Evolutionary conservation across 2,888 invertebrate species (phyloP).

Genomic region (Xestoiulus laeticollis): DNA sequence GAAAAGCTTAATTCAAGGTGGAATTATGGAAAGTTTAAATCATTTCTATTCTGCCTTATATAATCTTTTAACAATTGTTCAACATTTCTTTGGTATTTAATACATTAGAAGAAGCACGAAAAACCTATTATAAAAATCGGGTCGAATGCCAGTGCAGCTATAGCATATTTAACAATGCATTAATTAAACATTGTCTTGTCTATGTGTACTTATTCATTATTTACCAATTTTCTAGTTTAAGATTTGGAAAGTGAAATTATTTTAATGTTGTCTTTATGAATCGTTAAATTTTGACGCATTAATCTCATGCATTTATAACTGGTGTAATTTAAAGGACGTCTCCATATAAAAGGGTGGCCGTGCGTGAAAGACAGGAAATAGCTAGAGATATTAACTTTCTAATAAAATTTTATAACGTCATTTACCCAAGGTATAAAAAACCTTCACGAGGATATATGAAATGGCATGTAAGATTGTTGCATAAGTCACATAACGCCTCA

Average conservation of each 20-base stretch:
- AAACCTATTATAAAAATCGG: conserved; percentile 6
- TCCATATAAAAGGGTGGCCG: background rate
- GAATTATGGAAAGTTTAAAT: conserved; percentile 19
- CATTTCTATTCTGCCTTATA: background rate
- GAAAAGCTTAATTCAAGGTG: conserved; percentile 19
- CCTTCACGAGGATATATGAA: background rate
- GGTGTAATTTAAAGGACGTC: background rate
- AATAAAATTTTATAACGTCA: background rate
- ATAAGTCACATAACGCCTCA: background rate
- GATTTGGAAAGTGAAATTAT: conserved; percentile 31
- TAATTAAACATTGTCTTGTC: background rate
- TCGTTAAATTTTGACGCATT: background rate
- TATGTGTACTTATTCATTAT: background rate
- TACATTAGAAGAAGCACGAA: background rate
- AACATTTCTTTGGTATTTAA: background rate
- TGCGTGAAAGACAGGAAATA: no score
- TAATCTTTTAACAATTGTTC: background rate
- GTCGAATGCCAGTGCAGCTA: background rate
- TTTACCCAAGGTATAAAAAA: background rate
- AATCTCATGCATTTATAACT: background rate
- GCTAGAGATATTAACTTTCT: background rate
- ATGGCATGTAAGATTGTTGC: background rate
- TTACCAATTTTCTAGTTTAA: background rate
- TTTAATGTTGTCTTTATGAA: background rate
- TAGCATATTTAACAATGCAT: background rate